These are phyloP conservation scores for Elysia chlorotica DNA, from an alignment of 1,140 invertebrate species.

Conservation along the genomic window DNA sequence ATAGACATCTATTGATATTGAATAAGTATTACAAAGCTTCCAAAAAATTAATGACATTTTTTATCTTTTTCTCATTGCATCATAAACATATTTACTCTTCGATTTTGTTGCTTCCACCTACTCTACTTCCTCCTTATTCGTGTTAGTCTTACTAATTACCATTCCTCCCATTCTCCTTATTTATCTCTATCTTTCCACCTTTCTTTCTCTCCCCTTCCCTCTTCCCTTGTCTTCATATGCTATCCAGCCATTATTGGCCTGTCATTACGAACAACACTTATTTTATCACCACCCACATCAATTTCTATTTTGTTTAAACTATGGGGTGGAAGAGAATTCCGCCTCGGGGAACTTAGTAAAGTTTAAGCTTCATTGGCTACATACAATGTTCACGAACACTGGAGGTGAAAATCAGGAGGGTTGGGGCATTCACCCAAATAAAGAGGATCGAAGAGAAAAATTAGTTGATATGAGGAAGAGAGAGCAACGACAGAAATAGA, in stretches of 20 bases:
- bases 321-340: background rate
- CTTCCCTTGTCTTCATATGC: background rate
- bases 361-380: background rate
- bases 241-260: background rate
- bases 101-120: no score
- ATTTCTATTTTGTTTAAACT: background rate
- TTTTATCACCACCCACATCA: background rate
- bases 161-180: no score
- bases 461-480: background rate
- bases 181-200: background rate
- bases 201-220: background rate
- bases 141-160: no score
- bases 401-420: no score
- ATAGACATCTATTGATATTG: no score
- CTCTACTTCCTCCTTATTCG: no score
- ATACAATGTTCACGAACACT: no score
- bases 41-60: no score
- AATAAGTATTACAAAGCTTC: no score
- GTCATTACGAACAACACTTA: background rate
- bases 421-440: background rate
- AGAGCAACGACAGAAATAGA: background rate
- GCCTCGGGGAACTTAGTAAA: background rate
- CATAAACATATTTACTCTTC: no score
- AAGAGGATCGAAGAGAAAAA: background rate
- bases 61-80: no score